phyloP scores from a whole-genome alignment of 2,888 invertebrate species.

The Matsumyia berberina region DNA sequence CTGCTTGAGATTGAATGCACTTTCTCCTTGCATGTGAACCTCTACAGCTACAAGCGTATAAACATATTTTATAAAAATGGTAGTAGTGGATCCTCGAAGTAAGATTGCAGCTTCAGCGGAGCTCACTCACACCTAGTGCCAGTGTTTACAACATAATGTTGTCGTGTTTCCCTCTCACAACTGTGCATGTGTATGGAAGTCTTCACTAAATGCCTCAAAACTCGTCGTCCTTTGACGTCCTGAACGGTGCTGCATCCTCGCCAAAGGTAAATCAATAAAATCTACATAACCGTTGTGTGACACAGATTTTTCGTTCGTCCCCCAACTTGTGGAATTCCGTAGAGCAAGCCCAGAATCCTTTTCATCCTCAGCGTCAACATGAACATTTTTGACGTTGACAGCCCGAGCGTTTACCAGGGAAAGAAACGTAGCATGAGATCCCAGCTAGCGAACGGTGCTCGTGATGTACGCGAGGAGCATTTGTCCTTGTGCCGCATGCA shows the following conservation, averaged over 20 bases:
- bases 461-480: constrained; percentile 57
- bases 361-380: constrained; percentile 53
- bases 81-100: constrained; percentile 12
- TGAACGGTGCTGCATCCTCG: constrained; percentile 16
- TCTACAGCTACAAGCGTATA: constrained; percentile 23
- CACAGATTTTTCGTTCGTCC: constrained; percentile 54
- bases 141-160: constrained; percentile 55
- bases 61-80: constrained; percentile 40
- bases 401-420: constrained; percentile 19
- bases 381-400: constrained; percentile 65
- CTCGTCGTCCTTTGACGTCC: constrained; percentile 25
- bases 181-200: background rate
- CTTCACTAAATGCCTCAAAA: constrained; percentile 34
- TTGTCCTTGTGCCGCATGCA: constrained; percentile 71
- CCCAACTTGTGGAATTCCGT: constrained; percentile 43
- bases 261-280: constrained; percentile 71
- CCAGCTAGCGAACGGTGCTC: constrained; percentile 38
- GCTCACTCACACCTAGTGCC: constrained; percentile 3
- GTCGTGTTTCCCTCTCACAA: constrained; percentile 43
- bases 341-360: constrained; percentile 47
- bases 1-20: constrained; percentile 61
- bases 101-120: constrained; percentile 37
- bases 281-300: constrained; percentile 70
- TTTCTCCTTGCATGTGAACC: constrained; percentile 7
- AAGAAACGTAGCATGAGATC: background rate